A percentile compares a stretch with the other conserved stretches of the same genome.
Conservation (phyloP, 2,888 invertebrate genomes). For the Lasioglossum pauxillum region DNA sequence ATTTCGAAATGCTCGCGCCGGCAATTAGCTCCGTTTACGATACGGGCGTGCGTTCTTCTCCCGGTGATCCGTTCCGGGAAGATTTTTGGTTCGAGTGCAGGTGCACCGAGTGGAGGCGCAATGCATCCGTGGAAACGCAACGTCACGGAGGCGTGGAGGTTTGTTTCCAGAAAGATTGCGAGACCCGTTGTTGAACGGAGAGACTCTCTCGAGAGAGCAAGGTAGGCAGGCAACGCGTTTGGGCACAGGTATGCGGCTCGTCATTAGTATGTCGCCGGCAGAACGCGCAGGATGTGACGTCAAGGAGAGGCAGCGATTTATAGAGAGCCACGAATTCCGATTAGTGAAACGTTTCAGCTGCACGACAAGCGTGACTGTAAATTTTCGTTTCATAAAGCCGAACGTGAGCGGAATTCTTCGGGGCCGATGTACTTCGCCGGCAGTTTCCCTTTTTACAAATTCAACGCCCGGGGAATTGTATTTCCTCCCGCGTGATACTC, state of each 20-base stretch:
- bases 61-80: not conserved
- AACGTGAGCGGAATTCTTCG: slow-evolving; percentile 53
- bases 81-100: not conserved
- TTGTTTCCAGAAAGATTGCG: slow-evolving; percentile 20
- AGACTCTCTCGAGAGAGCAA: not conserved
- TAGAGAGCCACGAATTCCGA: slow-evolving; percentile 68
- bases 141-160: not conserved
- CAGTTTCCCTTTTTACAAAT: slow-evolving; percentile 42
- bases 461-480: slow-evolving; percentile 35
- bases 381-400: slow-evolving; percentile 60
- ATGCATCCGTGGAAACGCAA: not conserved
- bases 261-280: slow-evolving; percentile 76
- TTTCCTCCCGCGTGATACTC: slow-evolving; percentile 25
- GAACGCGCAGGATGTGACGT: slow-evolving; percentile 76
- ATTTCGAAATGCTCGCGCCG: not conserved
- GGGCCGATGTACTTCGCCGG: not conserved
- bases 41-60: not conserved
- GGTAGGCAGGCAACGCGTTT: slow-evolving; percentile 35
- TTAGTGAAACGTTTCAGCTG: slow-evolving; percentile 62
- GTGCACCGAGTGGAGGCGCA: not conserved
- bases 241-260: slow-evolving; percentile 60
- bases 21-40: not conserved
- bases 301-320: slow-evolving; percentile 68
- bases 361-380: slow-evolving; percentile 57
- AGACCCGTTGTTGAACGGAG: not conserved